phyloP scores from a whole-genome alignment of 2,888 invertebrate genomes.

The Pteria penguin region DNA sequence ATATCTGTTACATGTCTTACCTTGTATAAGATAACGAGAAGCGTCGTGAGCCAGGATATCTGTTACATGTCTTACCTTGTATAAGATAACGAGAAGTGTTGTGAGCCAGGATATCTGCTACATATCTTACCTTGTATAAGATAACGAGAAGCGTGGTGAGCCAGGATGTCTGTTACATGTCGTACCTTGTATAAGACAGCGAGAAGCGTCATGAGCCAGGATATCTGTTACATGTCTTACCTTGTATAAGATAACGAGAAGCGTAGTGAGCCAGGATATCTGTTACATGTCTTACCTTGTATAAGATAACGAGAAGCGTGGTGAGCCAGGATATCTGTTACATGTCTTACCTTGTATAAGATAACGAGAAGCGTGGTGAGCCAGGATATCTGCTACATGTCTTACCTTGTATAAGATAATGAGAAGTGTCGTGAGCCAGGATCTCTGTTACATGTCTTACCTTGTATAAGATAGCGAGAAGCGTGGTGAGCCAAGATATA shows the following conservation, averaged over 20 bases:
- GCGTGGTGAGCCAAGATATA: too few species aligned
- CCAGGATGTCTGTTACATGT: slow-evolving; percentile 95
- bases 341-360: slow-evolving; percentile 95
- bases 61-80: slow-evolving; percentile 97
- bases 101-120: slow-evolving; percentile 97
- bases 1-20: too few species aligned
- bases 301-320: slow-evolving; percentile 93
- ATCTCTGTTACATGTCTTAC: too few species aligned
- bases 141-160: slow-evolving; percentile 94
- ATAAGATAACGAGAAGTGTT: slow-evolving; percentile 93
- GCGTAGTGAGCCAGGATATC: slow-evolving; percentile 95
- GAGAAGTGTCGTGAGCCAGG: too few species aligned
- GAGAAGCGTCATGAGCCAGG: too few species aligned
- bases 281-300: too few species aligned
- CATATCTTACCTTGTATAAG: slow-evolving; percentile 95
- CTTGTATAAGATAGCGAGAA: too few species aligned
- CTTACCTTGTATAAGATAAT: too few species aligned
- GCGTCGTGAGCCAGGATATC: slow-evolving; percentile 94
- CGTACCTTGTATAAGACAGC: too few species aligned
- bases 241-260: slow-evolving; percentile 97
- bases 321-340: too few species aligned
- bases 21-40: slow-evolving; percentile 96
- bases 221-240: too few species aligned
- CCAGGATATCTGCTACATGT: slow-evolving; percentile 95
- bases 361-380: slow-evolving; percentile 94